Conservation (phyloP, 2,888 invertebrate species). For the Panorpa germanica region DNA sequence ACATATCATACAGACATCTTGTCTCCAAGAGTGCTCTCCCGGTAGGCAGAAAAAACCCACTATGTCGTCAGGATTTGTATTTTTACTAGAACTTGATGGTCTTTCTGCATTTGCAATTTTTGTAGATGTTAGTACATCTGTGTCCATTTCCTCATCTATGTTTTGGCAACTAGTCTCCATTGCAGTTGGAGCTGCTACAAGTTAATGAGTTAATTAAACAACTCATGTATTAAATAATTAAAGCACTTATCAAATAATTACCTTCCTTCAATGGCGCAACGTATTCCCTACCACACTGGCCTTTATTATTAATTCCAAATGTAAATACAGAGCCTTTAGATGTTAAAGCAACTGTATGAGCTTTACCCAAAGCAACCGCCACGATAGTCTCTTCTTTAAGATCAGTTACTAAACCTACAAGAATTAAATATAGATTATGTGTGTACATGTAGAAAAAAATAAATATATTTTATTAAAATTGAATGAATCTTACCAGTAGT, state of each 20-base stretch:
- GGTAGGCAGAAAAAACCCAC: conserved; percentile 50
- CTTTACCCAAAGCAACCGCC: conserved; percentile 79
- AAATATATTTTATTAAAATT: no score
- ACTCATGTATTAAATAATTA: conserved; percentile 1
- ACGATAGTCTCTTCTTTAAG: conserved; percentile 51
- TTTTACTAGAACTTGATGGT: conserved; percentile 12
- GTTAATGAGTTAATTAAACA: conserved; percentile 7
- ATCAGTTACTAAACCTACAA: conserved; percentile 48
- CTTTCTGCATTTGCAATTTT: conserved; percentile 10
- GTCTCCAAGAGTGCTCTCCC: conserved; percentile 60
- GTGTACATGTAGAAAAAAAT: no score
- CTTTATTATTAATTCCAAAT: conserved; percentile 94
- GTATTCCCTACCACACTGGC: conserved; percentile 90
- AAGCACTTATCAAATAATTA: conserved; percentile 16
- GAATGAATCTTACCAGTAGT: no score
- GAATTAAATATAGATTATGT: no score
- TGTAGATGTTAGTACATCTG: conserved; percentile 16
- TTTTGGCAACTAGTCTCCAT: conserved; percentile 36
- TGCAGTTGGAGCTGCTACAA: conserved; percentile 19
- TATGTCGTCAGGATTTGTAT: no score
- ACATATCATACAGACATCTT: conserved; percentile 76
- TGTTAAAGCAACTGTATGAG: conserved; percentile 81
- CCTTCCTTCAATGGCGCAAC: conserved; percentile 40
- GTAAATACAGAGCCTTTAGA: conserved; percentile 82
- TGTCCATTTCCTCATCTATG: conserved; percentile 32